phyloP scores from a whole-genome alignment of 2,888 invertebrate species.

The Sarcophaga caerulescens region DNA sequence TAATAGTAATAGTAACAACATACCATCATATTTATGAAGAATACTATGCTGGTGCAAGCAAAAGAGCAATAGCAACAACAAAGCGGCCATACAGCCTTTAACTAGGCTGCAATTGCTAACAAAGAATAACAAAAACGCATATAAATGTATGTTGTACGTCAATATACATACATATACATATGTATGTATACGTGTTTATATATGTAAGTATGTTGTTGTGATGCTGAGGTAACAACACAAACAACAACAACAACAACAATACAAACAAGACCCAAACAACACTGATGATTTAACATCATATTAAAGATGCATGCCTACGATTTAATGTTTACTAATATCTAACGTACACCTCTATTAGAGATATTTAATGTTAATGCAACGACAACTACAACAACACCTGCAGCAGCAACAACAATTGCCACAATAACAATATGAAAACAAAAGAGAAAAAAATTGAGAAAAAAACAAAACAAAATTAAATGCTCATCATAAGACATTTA shows the following conservation, averaged over 20 bases:
- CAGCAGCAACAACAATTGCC: neutral
- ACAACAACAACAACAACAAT: slow-evolving; percentile 12
- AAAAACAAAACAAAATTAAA: slow-evolving; percentile 18
- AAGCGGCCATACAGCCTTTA: slow-evolving; percentile 39
- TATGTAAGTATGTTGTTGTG: neutral
- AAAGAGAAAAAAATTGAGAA: neutral
- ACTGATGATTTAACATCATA: slow-evolving; percentile 68
- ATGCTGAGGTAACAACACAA: slow-evolving; percentile 13
- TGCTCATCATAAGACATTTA: slow-evolving; percentile 26
- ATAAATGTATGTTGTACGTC: neutral
- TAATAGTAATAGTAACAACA: slow-evolving; percentile 30
- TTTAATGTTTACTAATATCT: slow-evolving; percentile 68
- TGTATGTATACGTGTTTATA: too few relatives aligned
- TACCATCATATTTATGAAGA: slow-evolving; percentile 60
- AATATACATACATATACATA: too few relatives aligned
- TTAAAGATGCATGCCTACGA: slow-evolving; percentile 68
- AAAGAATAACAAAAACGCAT: neutral
- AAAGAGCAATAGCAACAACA: neutral
- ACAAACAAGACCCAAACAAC: slow-evolving; percentile 46
- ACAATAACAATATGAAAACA: neutral
- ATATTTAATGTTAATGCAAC: slow-evolving; percentile 57
- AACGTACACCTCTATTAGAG: slow-evolving; percentile 63
- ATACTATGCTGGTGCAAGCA: slow-evolving; percentile 35
- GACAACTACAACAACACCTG: neutral
- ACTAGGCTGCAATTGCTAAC: neutral